Evolutionary conservation across 1,140 invertebrate species (phyloP).

Genomic region (Dendroctonus ponderosae): DNA sequence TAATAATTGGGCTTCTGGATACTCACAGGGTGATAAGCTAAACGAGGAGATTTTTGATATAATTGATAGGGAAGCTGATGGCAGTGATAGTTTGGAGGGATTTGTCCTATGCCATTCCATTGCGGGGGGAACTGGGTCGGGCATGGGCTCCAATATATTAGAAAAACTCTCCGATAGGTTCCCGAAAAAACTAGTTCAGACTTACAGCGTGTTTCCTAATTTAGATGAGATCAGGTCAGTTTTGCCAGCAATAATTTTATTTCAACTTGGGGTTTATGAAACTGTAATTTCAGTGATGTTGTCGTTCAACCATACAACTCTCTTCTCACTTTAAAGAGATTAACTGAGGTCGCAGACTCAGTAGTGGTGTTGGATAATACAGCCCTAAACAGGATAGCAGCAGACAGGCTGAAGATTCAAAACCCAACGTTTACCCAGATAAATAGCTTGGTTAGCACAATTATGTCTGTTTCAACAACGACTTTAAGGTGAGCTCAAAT

Average conservation of each 20-base stretch:
- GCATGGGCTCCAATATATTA: slow-evolving; percentile 94
- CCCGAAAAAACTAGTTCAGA: slow-evolving; percentile 97
- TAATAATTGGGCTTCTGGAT: slow-evolving; percentile 99
- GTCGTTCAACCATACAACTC: slow-evolving; percentile 99
- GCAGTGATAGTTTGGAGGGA: slow-evolving; percentile 97
- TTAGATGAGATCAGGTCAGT: slow-evolving; percentile 87
- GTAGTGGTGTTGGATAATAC: slow-evolving; percentile 99
- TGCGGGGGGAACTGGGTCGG: slow-evolving; percentile 97
- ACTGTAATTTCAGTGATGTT: slow-evolving; percentile 73
- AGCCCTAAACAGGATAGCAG: slow-evolving; percentile 94
- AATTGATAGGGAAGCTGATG: slow-evolving; percentile 97
- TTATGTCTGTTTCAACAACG: slow-evolving; percentile 96
- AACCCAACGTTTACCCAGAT: slow-evolving; percentile 97
- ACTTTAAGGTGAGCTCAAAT: slow-evolving; percentile 68
- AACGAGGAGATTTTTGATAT: slow-evolving; percentile 99
- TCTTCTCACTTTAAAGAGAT: slow-evolving; percentile 87
- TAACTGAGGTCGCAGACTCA: slow-evolving; percentile 95
- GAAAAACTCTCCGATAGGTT: slow-evolving; percentile 92
- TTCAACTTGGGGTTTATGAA: slow-evolving; percentile 5
- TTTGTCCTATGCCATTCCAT: slow-evolving; percentile 99
- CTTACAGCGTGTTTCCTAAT: slow-evolving; percentile 99
- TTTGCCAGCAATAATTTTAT: slow-evolving; percentile 2
- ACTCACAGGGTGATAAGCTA: slow-evolving; percentile 87
- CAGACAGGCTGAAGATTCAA: slow-evolving; percentile 90
- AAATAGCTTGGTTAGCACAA: slow-evolving; percentile 96